These are phyloP conservation scores for Hafferia zeledoni DNA, from an alignment of 2,797 vertebrate species.

Conservation along the genomic window DNA sequence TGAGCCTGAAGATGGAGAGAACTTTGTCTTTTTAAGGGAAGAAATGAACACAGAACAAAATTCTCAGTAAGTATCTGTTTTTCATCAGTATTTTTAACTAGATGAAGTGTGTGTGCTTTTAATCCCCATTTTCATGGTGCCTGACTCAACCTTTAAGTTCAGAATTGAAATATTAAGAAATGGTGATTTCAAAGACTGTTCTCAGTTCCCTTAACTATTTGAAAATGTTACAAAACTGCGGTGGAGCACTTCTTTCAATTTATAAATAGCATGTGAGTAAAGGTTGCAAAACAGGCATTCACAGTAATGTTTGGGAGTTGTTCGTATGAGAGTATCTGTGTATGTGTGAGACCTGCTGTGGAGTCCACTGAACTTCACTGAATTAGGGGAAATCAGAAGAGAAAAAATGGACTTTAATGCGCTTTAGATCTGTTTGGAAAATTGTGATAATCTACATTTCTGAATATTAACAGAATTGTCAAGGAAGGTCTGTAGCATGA, in stretches of 20 bases:
- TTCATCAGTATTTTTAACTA: background rate
- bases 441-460: background rate
- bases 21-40: conserved; percentile 79
- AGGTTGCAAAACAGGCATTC: background rate
- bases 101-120: background rate
- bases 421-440: background rate
- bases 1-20: conserved; percentile 84
- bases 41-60: conserved; percentile 81
- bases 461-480: background rate
- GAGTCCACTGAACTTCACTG: background rate
- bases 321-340: background rate
- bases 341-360: background rate
- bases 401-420: background rate
- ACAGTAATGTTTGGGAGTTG: background rate
- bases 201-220: background rate
- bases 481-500: background rate
- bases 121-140: background rate
- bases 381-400: background rate
- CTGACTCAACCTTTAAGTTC: background rate
- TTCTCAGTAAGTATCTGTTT: conserved; percentile 78
- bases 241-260: background rate
- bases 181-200: background rate
- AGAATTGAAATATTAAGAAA: background rate
- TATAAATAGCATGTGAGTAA: background rate
- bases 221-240: background rate